A percentile compares a stretch with the other conserved stretches of the same genome.
These are phyloP conservation scores for Eupithecia centaureata DNA, from an alignment of 2,888 invertebrate genomes.

Conservation along the genomic window DNA sequence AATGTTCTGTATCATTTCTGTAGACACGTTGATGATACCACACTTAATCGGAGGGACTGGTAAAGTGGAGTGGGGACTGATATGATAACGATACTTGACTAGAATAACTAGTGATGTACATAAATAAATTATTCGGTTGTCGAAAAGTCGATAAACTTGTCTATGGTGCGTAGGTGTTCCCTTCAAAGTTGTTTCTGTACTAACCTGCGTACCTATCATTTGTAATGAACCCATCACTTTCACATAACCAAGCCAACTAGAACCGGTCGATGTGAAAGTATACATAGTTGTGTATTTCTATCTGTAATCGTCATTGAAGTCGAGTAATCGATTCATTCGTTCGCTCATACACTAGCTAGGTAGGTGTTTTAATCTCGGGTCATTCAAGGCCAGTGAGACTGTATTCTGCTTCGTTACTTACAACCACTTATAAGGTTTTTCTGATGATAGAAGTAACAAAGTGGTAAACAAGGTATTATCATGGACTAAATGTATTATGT, in stretches of 20 bases:
- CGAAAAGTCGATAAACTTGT: neutral
- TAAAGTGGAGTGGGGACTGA: neutral
- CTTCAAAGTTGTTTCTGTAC: neutral
- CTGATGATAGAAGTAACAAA: neutral
- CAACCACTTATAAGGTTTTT: neutral
- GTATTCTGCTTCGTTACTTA: neutral
- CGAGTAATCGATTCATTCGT: neutral
- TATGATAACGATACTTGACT: conserved; percentile 6
- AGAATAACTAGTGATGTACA: conserved; percentile 4
- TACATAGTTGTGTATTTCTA: neutral
- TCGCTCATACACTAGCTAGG: neutral
- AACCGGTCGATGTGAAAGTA: neutral
- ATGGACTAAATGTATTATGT: no score
- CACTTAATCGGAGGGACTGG: conserved; percentile 7
- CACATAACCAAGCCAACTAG: neutral
- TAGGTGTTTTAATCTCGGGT: neutral
- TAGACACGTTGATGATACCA: neutral
- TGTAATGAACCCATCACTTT: neutral
- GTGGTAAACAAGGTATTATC: neutral
- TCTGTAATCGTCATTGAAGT: neutral
- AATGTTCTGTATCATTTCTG: neutral
- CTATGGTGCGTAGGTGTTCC: conserved; percentile 1
- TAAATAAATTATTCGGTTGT: neutral
- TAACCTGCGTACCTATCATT: neutral
- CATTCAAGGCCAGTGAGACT: neutral